Base-by-base conservation (phyloP, 1,140 invertebrate genomes). In the Colletes latitarsis region DNA sequence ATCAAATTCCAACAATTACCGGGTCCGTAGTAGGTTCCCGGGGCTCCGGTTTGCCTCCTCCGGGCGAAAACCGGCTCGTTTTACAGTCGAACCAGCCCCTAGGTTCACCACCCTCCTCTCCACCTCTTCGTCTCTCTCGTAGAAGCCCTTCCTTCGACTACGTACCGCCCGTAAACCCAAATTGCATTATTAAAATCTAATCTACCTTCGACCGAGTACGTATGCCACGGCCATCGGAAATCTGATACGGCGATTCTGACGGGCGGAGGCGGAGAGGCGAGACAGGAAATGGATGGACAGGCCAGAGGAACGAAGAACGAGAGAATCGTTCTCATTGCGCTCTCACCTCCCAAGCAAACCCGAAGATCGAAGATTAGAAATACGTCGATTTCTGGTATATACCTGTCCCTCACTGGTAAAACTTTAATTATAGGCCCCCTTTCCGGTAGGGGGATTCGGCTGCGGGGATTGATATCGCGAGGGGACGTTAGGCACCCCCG, bases 151-250 rank as follows among this genome's bases (percentile, higher is more conserved):
- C 77, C 12, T 55, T 49, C 49, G 41, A 9, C 46, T 70, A 55
- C 53, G 67, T 67, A 78, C 71, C 74, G 77, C 80, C 57, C 57
- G 87, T 87, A 88, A 90, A 86, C 88, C 83, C 79, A 90, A 90
- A 91, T 91, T 92, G 89, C 90, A 92, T 92, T 92, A 92, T 92
- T 92, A 92, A 92, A 92, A 92, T 92, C 90, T 92, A 92, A 92
- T 92, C 91, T 90, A 87, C 89, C 90, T 88, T 87, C 81, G 85
- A 73, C 55, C 84, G 83, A 82, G 88, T 87, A 86, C 80, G 83
- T 85, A 75, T 83, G 81, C 82, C 68, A 57, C 55, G 82, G 58
- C 84, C 84, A 84, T 84, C 58, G 78, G 86, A 86, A 87, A 87
- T 87, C 82, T 87, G 86, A 87, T 87, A 87, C 85, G 77, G 68